Evolutionary conservation across 2,113 vertebrate genomes (phyloP).

Genomic region (Ailurus styani): DNA sequence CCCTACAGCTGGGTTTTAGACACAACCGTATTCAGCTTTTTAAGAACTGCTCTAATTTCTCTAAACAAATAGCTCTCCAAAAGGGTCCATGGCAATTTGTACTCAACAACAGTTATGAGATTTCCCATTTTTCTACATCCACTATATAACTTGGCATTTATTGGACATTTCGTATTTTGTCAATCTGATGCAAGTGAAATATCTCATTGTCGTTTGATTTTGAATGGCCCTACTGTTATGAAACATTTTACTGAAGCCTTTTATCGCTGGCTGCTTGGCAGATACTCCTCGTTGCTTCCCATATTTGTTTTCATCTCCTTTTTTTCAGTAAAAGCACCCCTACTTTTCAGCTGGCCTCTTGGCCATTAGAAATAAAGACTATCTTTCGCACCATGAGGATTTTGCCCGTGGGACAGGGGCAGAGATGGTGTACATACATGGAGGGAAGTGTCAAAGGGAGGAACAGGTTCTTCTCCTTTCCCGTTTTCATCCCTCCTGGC

Average conservation of each 20-base stretch:
- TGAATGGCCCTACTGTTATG: not conserved
- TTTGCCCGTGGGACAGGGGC: not conserved
- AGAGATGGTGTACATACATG: not conserved
- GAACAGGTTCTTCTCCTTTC: not conserved
- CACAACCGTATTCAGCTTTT: not conserved
- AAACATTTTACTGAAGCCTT: not conserved
- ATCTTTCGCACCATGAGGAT: not conserved
- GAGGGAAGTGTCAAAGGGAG: not conserved
- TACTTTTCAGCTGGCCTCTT: not conserved
- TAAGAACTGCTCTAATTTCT: not conserved
- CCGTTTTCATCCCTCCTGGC: not conserved
- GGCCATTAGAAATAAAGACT: not conserved
- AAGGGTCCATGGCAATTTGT: not conserved
- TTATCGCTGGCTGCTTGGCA: not conserved
- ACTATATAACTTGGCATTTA: not conserved
- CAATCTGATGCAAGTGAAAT: not conserved
- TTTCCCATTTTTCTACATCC: not conserved
- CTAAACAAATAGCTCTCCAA: not conserved
- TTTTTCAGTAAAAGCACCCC: not conserved
- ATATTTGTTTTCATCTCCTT: not conserved
- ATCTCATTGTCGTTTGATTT: not conserved
- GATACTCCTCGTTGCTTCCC: not conserved
- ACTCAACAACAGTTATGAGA: not conserved
- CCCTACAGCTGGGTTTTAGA: not conserved
- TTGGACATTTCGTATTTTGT: not conserved